phyloP scores from a whole-genome alignment of 2,888 invertebrate genomes.

The Exephanes ischioxanthus region DNA sequence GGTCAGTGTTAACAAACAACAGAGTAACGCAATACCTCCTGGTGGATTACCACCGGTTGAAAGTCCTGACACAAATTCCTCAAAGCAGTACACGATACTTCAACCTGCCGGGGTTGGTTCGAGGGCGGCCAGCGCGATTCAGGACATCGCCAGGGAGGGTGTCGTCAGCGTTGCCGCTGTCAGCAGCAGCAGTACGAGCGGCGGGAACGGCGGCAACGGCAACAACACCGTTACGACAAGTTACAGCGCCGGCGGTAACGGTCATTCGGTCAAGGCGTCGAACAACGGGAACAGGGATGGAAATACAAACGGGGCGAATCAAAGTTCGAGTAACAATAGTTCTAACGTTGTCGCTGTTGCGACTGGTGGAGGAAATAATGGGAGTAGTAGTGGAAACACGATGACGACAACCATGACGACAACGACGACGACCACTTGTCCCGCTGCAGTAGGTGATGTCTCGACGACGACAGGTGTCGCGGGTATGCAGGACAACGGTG shows the following conservation, averaged over 20 bases:
- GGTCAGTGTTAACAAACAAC: slow-evolving; percentile 67
- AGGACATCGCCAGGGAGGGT: slow-evolving; percentile 90
- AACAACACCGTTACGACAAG: slow-evolving; percentile 64
- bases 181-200: slow-evolving; percentile 84
- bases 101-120: slow-evolving; percentile 94
- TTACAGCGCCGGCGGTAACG: slow-evolving; percentile 63
- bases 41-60: slow-evolving; percentile 83
- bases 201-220: slow-evolving; percentile 80
- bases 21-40: slow-evolving; percentile 72
- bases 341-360: slow-evolving; percentile 37
- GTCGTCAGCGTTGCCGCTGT: slow-evolving; percentile 88
- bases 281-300: slow-evolving; percentile 67
- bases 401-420: slow-evolving; percentile 78
- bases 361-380: slow-evolving; percentile 44
- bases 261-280: slow-evolving; percentile 47
- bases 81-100: slow-evolving; percentile 94
- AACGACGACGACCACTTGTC: slow-evolving; percentile 77
- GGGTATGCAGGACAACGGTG: slow-evolving; percentile 76
- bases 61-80: slow-evolving; percentile 85
- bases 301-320: slow-evolving; percentile 41
- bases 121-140: slow-evolving; percentile 92
- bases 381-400: slow-evolving; percentile 69
- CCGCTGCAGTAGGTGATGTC: slow-evolving; percentile 76
- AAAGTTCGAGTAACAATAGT: slow-evolving; percentile 31
- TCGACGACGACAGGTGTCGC: slow-evolving; percentile 75